A percentile compares a stretch with the other conserved stretches of the same genome.
Conservation (phyloP, 2,888 invertebrate species). For the Caenorhabditis sulstoni region DNA sequence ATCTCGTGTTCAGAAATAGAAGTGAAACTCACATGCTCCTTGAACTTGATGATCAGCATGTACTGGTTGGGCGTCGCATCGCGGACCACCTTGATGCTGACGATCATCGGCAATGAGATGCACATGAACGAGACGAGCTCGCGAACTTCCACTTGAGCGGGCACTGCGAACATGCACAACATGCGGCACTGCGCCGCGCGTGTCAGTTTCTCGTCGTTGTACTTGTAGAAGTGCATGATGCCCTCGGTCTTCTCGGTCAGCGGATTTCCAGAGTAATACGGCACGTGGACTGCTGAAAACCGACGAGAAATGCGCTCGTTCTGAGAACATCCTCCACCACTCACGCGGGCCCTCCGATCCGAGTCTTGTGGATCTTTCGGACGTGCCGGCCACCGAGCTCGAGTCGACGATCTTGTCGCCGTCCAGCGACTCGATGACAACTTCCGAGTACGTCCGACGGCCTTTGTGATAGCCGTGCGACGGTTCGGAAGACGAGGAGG, state of each 20-base stretch:
- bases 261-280: conserved; percentile 93
- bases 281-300: conserved; percentile 73
- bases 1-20: not conserved
- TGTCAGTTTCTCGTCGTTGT: conserved; percentile 84
- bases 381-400: conserved; percentile 36
- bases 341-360: conserved; percentile 42
- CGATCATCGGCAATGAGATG: conserved; percentile 52
- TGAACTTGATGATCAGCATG: conserved; percentile 94
- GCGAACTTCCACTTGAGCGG: conserved; percentile 91
- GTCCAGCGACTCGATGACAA: conserved; percentile 73
- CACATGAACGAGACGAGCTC: conserved; percentile 92
- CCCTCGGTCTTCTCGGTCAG: conserved; percentile 97
- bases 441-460: conserved; percentile 75
- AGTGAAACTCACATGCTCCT: conserved; percentile 82
- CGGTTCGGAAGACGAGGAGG: conserved; percentile 33
- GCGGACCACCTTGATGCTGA: conserved; percentile 87
- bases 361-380: conserved; percentile 26
- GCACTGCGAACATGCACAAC: conserved; percentile 91
- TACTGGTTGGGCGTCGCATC: conserved; percentile 94
- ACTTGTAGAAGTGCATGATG: conserved; percentile 95
- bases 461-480: conserved; percentile 60
- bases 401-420: conserved; percentile 50
- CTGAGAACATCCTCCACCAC: too few relatives aligned
- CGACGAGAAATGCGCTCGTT: not conserved
- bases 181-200: conserved; percentile 86